phyloP scores from a whole-genome alignment of 30 jellyfish, hydroid and myxozoan genomes.

The Morbakka virulenta region DNA sequence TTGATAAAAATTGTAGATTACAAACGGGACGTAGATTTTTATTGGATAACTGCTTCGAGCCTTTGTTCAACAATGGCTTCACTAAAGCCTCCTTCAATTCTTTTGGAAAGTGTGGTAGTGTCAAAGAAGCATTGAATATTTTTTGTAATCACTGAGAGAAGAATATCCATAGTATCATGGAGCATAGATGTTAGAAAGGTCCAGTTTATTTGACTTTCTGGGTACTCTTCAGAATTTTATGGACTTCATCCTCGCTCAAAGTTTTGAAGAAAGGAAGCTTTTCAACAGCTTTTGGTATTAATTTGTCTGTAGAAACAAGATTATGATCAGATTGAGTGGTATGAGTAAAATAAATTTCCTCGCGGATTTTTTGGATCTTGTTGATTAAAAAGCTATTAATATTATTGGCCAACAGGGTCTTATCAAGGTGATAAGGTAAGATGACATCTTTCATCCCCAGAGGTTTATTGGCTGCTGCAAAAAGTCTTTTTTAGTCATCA shows the following conservation, averaged over 20 bases:
- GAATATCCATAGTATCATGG: neutral
- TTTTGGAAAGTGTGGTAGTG: conserved; percentile 3
- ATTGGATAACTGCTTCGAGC: neutral
- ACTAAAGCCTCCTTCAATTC: neutral
- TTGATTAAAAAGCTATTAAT: conserved; percentile 22
- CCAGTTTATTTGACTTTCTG: too few species aligned
- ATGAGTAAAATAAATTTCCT: conserved; percentile 9
- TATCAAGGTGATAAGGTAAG: neutral
- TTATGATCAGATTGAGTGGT: neutral
- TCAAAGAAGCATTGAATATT: conserved; percentile 1
- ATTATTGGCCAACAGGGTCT: conserved; percentile 22
- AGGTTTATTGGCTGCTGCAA: neutral
- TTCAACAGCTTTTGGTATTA: too few species aligned
- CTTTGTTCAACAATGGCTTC: neutral
- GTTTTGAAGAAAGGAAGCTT: too few species aligned
- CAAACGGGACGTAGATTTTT: conserved; percentile 44
- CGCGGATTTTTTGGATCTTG: conserved; percentile 28
- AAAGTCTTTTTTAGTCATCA: neutral
- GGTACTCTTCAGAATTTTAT: too few species aligned
- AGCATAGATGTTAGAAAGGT: too few species aligned
- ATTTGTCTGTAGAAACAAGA: too few species aligned
- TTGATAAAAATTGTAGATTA: conserved; percentile 14
- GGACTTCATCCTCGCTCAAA: too few species aligned
- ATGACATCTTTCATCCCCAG: neutral
- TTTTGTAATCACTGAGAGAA: neutral